Evolutionary conservation across 2,113 vertebrate genomes (phyloP).

Genomic region (Podarcis raffonei): DNA sequence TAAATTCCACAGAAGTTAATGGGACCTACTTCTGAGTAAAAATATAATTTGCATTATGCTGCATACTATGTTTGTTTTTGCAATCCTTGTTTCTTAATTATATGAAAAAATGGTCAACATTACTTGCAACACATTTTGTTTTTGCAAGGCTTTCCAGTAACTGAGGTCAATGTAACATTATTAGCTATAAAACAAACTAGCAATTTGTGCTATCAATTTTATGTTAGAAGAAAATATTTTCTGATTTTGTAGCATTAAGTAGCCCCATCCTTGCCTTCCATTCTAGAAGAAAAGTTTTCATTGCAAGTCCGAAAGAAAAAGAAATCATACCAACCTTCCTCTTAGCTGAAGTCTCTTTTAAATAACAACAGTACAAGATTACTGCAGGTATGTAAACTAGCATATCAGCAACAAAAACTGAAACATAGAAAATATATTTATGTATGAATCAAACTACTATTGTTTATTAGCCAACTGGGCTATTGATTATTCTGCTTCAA

Average conservation of each 20-base stretch:
- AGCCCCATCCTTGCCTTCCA: background rate
- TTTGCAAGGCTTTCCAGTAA: conserved; percentile 31
- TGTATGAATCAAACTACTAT: conserved; percentile 3
- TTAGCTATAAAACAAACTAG: conserved; percentile 38
- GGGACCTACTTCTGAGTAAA: background rate
- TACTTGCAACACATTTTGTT: conserved; percentile 20
- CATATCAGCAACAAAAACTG: conserved; percentile 92
- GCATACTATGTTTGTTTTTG: background rate
- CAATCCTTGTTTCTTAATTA: background rate
- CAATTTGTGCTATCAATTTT: background rate
- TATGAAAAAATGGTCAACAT: background rate
- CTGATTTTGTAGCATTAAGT: background rate
- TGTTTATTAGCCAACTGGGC: background rate
- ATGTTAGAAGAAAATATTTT: background rate
- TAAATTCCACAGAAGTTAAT: background rate
- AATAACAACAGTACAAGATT: conserved; percentile 86
- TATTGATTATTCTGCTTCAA: background rate
- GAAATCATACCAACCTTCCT: conserved; percentile 83
- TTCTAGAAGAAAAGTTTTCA: conserved; percentile 22
- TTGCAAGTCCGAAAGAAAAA: background rate
- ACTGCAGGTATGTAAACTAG: conserved; percentile 93
- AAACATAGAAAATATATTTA: conserved; percentile 56
- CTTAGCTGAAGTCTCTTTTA: conserved; percentile 84
- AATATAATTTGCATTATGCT: background rate
- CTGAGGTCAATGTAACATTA: conserved; percentile 27